Base-by-base conservation (phyloP, 2,113 vertebrate species). In the Chionomys nivalis region DNA sequence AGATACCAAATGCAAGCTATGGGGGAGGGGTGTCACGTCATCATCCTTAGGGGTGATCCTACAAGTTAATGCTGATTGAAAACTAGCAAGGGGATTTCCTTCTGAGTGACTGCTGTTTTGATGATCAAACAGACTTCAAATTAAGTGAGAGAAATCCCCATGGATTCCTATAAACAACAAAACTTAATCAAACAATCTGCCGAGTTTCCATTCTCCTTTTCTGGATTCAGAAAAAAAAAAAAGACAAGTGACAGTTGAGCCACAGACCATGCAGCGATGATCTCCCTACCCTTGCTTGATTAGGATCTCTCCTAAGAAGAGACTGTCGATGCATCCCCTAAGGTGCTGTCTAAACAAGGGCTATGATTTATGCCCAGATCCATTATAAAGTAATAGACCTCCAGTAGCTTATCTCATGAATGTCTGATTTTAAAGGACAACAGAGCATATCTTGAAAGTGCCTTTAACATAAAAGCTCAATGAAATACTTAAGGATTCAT, bases 401-500 rank as follows among this genome's bases (percentile, higher is more conserved):
- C 49, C 17, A 93, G 63, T 33, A 93, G 93, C 47, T 6, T 90
- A 65, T 17, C 24, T 26, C 36, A 89, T 7, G 76, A 91, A 92
- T 44, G 23, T 33, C 72, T 63, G 79, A 85, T 52, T 86, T 90
- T 79, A 91, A 92, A 85, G 88, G 68, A 39, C 36, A 96, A 92
- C 68, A 83, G 70, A 87, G 70, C 94, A 87, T 83, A 21, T 72
- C 89, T 83, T 86, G 3, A 93, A 96, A 90, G 72, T 94, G 78
- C 73, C 85, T 90, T 90, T 90, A 93, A 55, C 68, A 72, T 3
- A 76, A 93, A 61, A 52, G 33, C 81, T 83, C 44, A 81, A 93
- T 31, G 14, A 55, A 90, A 90, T 58, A 63, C 61, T 31, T 90
- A 88, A 96, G 63, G 68, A 97, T 96, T 96, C 90, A 96, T 13